Evolutionary conservation across 2,888 invertebrate species (phyloP), one percentile per base, ranked within the genome.

Genomic region (Lapara coniferarum): DNA sequence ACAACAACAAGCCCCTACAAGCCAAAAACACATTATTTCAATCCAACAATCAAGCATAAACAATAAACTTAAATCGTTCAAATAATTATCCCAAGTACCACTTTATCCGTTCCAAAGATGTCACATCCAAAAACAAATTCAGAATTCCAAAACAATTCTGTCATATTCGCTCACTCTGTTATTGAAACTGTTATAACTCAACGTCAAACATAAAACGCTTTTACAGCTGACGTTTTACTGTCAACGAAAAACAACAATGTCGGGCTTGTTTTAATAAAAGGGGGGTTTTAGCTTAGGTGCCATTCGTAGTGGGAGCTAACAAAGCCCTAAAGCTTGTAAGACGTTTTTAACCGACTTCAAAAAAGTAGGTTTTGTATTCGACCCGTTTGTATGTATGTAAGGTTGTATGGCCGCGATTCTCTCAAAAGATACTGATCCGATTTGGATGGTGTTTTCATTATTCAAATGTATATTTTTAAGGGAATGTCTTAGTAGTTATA

Each of bases 261-360:
- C 77, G 72, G 75, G 77, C 78, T 78, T 82, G 83, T 83, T 81
- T 81, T 79, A 85, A 80, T 83, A 83, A 85, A 84, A 84, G 81
- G 69, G 4, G 0, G 2, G 8, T 63, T 49, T 56, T 25, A 56
- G 63, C 44, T 59, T 16, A 16, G 44, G 59, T 59, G 16, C 4
- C 44, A 10, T 44, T n/a, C 44, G 44, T 19, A 63, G 46, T 49
- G 19, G 46, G 19, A 63, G 63, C 19, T 63, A 63, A 56, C 12
- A 25, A 19, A n/a, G 16, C 5, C 5, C 16, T 56, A 8, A 37
- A 25, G 25, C 25, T 25, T 25, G 25, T 25, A 25, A 25, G 25
- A 25, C 25, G 25, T 25, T 25, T 25, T 25, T 25, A 25, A n/a
- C n/a, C n/a, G n/a, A n/a, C n/a, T n/a, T n/a, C n/a, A n/a, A n/a